These are phyloP conservation scores for Margarornis squamiger DNA, from an alignment of 2,797 vertebrate species.

Conservation along the genomic window DNA sequence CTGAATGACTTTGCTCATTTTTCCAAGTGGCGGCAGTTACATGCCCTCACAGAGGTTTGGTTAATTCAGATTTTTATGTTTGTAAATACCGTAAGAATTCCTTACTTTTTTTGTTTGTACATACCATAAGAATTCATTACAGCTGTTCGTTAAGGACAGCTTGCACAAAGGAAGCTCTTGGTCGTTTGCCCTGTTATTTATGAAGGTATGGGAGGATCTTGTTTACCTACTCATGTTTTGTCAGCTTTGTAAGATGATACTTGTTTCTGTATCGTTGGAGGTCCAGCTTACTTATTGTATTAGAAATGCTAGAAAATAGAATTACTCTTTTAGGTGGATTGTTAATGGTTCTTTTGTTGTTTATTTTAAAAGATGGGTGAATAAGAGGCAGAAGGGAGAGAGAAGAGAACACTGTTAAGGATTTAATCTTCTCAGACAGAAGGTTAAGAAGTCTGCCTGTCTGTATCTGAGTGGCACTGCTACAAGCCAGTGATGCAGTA, in stretches of 20 bases:
- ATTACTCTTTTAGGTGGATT: neutral
- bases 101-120: neutral
- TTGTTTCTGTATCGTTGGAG: neutral
- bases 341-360: neutral
- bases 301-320: neutral
- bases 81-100: neutral
- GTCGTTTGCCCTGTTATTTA: constrained; percentile 15
- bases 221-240: constrained; percentile 16
- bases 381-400: neutral
- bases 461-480: constrained; percentile 22
- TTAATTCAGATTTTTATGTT: neutral
- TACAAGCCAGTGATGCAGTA: constrained; percentile 4
- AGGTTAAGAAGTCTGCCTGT: constrained; percentile 54
- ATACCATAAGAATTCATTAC: neutral
- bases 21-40: neutral
- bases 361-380: neutral
- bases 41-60: neutral
- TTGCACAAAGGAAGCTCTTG: neutral
- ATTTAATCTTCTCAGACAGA: constrained; percentile 60
- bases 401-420: constrained; percentile 3
- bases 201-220: constrained; percentile 22
- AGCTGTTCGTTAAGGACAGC: neutral
- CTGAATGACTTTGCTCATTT: constrained; percentile 42
- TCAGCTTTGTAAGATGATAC: constrained; percentile 15
- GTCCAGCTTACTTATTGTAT: neutral